Base-by-base conservation (phyloP, 2,797 vertebrate species). In the Pipistrellus pipistrellus region DNA sequence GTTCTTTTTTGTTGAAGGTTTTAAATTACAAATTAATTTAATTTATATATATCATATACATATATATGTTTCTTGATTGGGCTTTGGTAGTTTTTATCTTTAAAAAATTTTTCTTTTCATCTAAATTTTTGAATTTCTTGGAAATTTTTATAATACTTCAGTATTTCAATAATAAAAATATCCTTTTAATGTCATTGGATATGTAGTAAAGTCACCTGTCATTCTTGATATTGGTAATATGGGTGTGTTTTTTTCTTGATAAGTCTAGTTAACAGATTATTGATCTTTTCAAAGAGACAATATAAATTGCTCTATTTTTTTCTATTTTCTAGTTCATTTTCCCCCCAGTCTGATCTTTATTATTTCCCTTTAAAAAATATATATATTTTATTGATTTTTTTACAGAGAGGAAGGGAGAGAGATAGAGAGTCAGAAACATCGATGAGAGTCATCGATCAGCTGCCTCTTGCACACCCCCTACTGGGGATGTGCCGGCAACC, bases 41-140 rank as follows among this genome's bases (percentile, higher is more conserved):
- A 53, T 82, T 35, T 35, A 44, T 66, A 69, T 14, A 75, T 80
- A 66, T 44, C 4, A 38, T 41, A 48, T 14, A 48, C 4, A 48
- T 48, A 48, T 48, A 48, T 48, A 48, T 91, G 64, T 92, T 84
- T 90, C 15, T 89, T 85, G 66, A 73, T 14, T 90, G 20, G 64
- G 25, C 3, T 71, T 88, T 90, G 32, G 6, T 69, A 68, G n/a
- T 84, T 92, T 83, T 32, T 51, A 32, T 83, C 20, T 68, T 86
- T 78, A 10, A 87, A 62, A 91, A 71, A 41, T 41, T 94, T 46
- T 85, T 6, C 2, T 82, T 83, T 90, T 83, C 14, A 59, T 72
- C 21, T 66, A 77, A 77, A 83, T 83, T 51, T 15, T 90, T 87
- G 2, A 7, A 94, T 73, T 92, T 94, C 18, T 78, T 88, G 62